Evolutionary conservation across 1,140 invertebrate species (phyloP).

Genomic region (Globodera rostochiensis): DNA sequence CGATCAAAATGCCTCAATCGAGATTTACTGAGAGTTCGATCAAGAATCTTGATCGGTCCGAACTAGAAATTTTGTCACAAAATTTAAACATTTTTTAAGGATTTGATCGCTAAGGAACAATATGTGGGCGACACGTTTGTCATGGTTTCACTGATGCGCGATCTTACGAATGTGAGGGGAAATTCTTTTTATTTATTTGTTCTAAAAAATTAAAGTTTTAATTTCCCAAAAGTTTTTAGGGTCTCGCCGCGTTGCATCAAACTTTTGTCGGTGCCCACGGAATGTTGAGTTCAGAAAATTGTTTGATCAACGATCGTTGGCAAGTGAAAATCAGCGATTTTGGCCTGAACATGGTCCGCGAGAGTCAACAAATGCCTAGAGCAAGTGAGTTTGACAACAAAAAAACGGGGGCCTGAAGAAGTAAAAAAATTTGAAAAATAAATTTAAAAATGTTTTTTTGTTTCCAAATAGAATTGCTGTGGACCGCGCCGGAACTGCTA

Average conservation of each 20-base stretch:
- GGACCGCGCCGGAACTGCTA: slow-evolving; percentile 45
- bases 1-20: not conserved
- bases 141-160: slow-evolving; percentile 84
- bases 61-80: not conserved
- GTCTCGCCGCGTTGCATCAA: slow-evolving; percentile 36
- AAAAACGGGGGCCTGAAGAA: no score
- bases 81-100: slow-evolving; percentile 67
- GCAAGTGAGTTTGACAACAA: slow-evolving; percentile 31
- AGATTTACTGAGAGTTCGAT: no score
- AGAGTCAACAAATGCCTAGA: slow-evolving; percentile 39
- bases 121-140: slow-evolving; percentile 94
- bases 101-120: slow-evolving; percentile 87
- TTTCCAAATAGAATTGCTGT: slow-evolving; percentile 33
- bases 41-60: no score
- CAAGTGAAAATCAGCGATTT: slow-evolving; percentile 51
- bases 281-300: slow-evolving; percentile 40
- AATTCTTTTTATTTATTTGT: not conserved
- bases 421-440: no score
- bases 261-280: slow-evolving; percentile 38
- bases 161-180: slow-evolving; percentile 78
- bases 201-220: slow-evolving; percentile 15
- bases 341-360: slow-evolving; percentile 44
- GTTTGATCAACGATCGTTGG: slow-evolving; percentile 53
- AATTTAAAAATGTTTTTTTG: no score
- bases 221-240: slow-evolving; percentile 33